Evolutionary conservation across 2,797 vertebrate species (phyloP), one percentile per base, ranked within the genome.

Genomic region (Channallabes apus): DNA sequence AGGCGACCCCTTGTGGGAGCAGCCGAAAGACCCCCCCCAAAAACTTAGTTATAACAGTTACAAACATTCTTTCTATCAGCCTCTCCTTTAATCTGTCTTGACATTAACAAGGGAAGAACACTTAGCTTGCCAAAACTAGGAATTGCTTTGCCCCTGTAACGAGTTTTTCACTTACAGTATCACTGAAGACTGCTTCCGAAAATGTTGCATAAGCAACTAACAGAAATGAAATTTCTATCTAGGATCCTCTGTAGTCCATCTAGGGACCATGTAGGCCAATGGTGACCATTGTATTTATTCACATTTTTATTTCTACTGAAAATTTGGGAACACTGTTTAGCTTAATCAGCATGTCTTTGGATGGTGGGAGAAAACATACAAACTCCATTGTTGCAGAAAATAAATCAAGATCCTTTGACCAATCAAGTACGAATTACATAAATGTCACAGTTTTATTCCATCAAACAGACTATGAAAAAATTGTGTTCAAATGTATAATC

Each of bases 381-480:
- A 51, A 51, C 46, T 51, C 46, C 46, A 32, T 68, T 68, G 29
- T 18, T 18, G 32, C 2, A 32, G 29, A 65, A 29, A 32, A 32
- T 32, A 32, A 68, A 68, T 9, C 17, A 17, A 18, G 2, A 35
- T 1, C 6, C 32, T 68, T 8, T 3, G 6, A 69, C 17, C 67
- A 46, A 72, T 72, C 69, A 72, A 22, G 8, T 15, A 18, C 8
- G 1, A 7, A 32, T 15, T 35, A 6, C 35, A 17, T 68, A 35
- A 68, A 68, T 35, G 32, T 18, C 29, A 68, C 67, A 46, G 20
- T 11, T 72, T 72, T 72, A 72, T 72, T 72, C 22, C 69, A 72
- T 38, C 65, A 35, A 35, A 38, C 0, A 0, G 9, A 69, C 38
- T 22, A 69, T 22, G 17, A 68, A 17, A 32, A 62, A 27, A 14